phyloP scores from a whole-genome alignment of 2,113 vertebrate species.

The Cathartes aura region DNA sequence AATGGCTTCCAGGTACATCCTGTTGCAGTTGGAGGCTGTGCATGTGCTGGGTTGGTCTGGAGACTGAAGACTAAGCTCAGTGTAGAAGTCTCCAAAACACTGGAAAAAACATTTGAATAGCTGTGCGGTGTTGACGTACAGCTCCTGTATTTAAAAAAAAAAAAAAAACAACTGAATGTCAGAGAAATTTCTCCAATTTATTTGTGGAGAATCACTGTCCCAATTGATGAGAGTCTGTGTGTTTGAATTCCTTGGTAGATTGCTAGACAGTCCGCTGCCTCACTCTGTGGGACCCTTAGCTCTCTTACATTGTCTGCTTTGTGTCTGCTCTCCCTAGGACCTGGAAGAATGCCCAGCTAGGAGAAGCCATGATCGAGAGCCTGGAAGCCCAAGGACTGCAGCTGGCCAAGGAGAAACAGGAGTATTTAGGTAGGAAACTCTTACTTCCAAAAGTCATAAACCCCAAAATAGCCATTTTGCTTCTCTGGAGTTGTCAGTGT shows the following conservation, averaged over 20 bases:
- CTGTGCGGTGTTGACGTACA: background rate
- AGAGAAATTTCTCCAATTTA: background rate
- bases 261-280: background rate
- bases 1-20: background rate
- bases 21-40: background rate
- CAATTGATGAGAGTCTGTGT: background rate
- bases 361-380: conserved; percentile 98
- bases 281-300: background rate
- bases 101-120: background rate
- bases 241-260: background rate
- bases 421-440: conserved; percentile 88
- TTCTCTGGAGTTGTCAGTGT: background rate
- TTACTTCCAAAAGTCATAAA: background rate
- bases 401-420: conserved; percentile 96
- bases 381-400: conserved; percentile 96
- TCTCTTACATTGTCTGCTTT: conserved; percentile 6
- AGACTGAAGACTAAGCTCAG: background rate
- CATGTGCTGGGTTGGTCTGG: background rate
- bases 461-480: background rate
- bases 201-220: background rate
- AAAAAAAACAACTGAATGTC: background rate
- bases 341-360: conserved; percentile 95
- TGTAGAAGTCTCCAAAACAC: background rate
- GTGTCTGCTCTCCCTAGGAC: conserved; percentile 78
- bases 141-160: background rate